phyloP scores from a whole-genome alignment of 2,888 invertebrate genomes.

The Laothoe populi region DNA sequence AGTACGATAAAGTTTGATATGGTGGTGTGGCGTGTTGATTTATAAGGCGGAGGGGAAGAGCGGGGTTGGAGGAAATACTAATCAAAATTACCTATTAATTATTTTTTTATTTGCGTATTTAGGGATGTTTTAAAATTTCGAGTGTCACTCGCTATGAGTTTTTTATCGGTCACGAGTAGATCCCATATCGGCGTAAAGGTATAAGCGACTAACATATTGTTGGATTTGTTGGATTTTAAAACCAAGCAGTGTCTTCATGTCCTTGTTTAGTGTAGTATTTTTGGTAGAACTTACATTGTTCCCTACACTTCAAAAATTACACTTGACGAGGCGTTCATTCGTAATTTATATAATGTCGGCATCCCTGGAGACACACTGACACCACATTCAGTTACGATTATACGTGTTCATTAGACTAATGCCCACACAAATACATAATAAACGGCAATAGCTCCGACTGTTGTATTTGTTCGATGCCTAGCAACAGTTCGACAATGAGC shows the following conservation, averaged over 20 bases:
- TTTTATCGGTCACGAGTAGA: background rate
- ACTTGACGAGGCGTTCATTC: conserved; percentile 8
- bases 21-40: background rate
- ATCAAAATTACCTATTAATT: background rate
- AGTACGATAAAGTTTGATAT: background rate
- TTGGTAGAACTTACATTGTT: background rate
- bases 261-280: conserved; percentile 3
- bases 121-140: conserved; percentile 2
- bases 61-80: background rate
- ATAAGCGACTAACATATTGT: conserved; percentile 12
- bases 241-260: conserved; percentile 23
- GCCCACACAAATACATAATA: background rate
- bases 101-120: background rate
- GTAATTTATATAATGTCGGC: conserved; percentile 17
- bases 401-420: background rate
- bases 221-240: conserved; percentile 11
- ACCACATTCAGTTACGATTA: background rate
- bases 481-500: background rate
- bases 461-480: background rate
- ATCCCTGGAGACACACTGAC: background rate
- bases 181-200: background rate
- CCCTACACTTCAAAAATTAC: conserved; percentile 6
- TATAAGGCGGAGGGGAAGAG: background rate
- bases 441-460: background rate
- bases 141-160: background rate